These are phyloP conservation scores for Petromus typicus DNA, from an alignment of 2,113 vertebrate genomes.

Conservation along the genomic window DNA sequence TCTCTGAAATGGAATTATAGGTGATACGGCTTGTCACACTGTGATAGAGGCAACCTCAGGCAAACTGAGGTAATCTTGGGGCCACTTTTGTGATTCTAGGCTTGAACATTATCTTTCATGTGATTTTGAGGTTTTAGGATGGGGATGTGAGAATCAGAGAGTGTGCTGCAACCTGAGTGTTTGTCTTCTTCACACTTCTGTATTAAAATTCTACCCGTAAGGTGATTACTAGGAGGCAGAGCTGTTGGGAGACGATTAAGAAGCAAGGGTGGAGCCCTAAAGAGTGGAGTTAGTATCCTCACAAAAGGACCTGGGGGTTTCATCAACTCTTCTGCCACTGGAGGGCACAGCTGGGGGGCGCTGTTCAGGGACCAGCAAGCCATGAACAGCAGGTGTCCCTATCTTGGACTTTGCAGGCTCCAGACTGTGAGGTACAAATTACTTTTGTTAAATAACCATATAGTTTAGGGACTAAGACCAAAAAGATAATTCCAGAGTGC, in stretches of 20 bases:
- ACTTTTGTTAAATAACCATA: not conserved
- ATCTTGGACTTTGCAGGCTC: not conserved
- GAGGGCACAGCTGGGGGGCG: not conserved
- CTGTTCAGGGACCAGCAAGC: not conserved
- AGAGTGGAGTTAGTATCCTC: not conserved
- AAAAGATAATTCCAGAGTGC: not conserved
- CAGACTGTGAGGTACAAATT: not conserved
- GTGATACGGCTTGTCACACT: not conserved
- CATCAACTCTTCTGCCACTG: not conserved
- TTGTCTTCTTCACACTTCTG: not conserved
- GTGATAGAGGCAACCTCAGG: not conserved
- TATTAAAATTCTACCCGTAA: not conserved
- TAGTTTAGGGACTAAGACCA: not conserved
- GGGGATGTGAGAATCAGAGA: not conserved
- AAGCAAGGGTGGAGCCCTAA: not conserved
- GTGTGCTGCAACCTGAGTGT: not conserved
- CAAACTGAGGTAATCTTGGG: not conserved
- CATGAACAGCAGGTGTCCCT: not conserved
- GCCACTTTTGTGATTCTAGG: slow-evolving; percentile 4
- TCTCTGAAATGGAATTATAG: not conserved
- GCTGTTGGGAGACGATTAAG: not conserved
- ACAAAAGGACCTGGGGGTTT: not conserved
- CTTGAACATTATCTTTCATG: not conserved
- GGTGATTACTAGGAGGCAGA: not conserved
- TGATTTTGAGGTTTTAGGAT: not conserved